Evolutionary conservation across 2,113 vertebrate species (phyloP).

Genomic region (Cinclus cinclus): DNA sequence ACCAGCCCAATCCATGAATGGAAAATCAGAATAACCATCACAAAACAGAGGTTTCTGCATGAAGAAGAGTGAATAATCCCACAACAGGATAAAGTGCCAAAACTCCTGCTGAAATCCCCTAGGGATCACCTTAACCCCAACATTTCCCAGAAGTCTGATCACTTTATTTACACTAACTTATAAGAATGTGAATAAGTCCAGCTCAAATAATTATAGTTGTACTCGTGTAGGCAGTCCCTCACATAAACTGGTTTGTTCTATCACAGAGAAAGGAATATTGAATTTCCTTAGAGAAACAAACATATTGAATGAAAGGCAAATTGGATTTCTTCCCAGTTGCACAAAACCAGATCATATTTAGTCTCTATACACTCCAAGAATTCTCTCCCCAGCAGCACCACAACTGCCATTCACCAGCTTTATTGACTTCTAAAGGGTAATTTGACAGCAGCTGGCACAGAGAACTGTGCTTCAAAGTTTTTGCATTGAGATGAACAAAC

Average conservation of each 20-base stretch:
- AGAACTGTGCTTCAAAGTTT: conserved; percentile 31
- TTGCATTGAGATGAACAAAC: background rate
- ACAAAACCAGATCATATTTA: conserved; percentile 54
- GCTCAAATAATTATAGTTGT: background rate
- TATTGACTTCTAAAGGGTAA: conserved; percentile 39
- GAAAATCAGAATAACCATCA: background rate
- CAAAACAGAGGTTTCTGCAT: fast-evolving
- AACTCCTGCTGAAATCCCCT: background rate
- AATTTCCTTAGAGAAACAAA: conserved; percentile 67
- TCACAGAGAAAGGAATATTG: conserved; percentile 51
- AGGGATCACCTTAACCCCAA: background rate
- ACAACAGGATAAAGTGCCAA: background rate
- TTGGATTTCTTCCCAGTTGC: conserved; percentile 59
- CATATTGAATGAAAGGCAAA: conserved; percentile 59
- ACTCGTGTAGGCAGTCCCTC: background rate
- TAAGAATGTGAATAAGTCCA: background rate
- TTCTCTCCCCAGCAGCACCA: conserved; percentile 27
- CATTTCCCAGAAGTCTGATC: background rate
- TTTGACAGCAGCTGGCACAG: conserved; percentile 39
- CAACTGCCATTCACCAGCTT: conserved; percentile 39
- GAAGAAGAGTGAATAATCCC: background rate
- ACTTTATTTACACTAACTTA: conserved; percentile 42
- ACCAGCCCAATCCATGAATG: background rate
- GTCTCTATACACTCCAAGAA: background rate
- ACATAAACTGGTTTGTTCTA: conserved; percentile 16